Base-by-base conservation (phyloP, 2,113 vertebrate species). In the Oceanodroma tethys region DNA sequence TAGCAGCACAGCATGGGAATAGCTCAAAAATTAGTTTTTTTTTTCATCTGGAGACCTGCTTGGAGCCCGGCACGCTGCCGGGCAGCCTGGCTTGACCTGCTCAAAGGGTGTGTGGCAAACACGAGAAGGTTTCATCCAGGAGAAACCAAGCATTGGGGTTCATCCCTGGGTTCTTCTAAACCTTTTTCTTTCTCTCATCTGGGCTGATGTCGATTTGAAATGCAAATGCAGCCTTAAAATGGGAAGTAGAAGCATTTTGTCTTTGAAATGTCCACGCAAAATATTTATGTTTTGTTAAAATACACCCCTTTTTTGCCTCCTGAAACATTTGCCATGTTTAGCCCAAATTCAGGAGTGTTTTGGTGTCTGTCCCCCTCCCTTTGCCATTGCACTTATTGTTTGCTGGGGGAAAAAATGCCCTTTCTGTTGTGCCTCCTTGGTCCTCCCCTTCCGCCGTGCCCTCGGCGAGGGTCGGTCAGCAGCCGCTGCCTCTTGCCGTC, bases 1-100 rank as follows among this genome's bases (percentile, higher is more conserved):
- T 50, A 71, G 30, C 32, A 88, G 16, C 14, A 55, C 5, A 1
- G 13, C 16, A 3, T 81, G 55, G 23, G 17, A 74, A 70, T 52
- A 78, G n/a, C 10, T 53, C 2, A 3, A 70, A 88, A 88, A 93
- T 50, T 6, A 19, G 6, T 6, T 7, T 0, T 0, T 7, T 66
- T 72, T 73, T 65, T 73, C 60, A 22, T n/a, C 27, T 36, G 32
- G 6, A 10, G 15, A 32, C 17, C 34, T 78, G 20, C 16, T 20
- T 38, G 36, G 42, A 47, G 11, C 30, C 9, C 0, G 1, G 25
- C 25, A 38, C 2, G 2, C 6, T 53, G 20, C 30, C 2, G 4
- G 26, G 55, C 45, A 83, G 30, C 75, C 63, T 48, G 36, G 29
- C 26, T 34, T 42, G 67, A 42, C 43, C 40, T 66, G 22, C 45